These are phyloP conservation scores for Ictidomys tridecemlineatus DNA, from an alignment of 2,113 vertebrate species.

Conservation along the genomic window DNA sequence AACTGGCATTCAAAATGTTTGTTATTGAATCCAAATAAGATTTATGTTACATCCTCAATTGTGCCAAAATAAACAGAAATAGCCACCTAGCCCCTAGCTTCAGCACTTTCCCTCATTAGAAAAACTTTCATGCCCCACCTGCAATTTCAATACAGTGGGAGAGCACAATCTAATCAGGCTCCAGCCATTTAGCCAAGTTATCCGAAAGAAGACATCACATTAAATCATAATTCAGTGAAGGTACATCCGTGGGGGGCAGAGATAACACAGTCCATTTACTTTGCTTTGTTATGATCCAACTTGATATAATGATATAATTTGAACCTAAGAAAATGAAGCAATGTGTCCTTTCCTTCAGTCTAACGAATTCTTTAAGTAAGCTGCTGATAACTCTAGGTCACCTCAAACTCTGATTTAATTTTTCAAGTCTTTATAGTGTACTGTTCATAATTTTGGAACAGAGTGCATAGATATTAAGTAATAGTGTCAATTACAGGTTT, in stretches of 20 bases:
- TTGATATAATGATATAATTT: conserved; percentile 45
- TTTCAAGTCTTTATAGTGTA: background rate
- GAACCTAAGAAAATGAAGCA: conserved; percentile 44
- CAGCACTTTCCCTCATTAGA: background rate
- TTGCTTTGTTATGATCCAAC: conserved; percentile 48
- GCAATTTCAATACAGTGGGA: background rate
- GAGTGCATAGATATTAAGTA: background rate
- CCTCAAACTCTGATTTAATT: conserved; percentile 9
- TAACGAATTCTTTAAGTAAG: background rate
- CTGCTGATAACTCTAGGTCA: background rate
- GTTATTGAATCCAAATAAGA: background rate
- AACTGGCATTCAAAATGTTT: background rate
- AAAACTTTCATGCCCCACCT: background rate
- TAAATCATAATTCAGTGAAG: conserved; percentile 35
- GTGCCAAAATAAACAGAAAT: background rate
- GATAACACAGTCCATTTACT: conserved; percentile 60
- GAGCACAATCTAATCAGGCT: conserved; percentile 45
- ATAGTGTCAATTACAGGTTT: background rate
- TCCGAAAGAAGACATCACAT: background rate
- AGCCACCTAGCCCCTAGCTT: background rate
- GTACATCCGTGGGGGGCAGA: conserved; percentile 10
- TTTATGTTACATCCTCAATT: background rate
- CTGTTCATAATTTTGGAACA: background rate
- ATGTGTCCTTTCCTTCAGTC: background rate
- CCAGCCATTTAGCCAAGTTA: background rate